Evolutionary conservation across 2,888 invertebrate genomes (phyloP), one percentile per base, ranked within the genome.

Genomic region (Drosophila koepferae): DNA sequence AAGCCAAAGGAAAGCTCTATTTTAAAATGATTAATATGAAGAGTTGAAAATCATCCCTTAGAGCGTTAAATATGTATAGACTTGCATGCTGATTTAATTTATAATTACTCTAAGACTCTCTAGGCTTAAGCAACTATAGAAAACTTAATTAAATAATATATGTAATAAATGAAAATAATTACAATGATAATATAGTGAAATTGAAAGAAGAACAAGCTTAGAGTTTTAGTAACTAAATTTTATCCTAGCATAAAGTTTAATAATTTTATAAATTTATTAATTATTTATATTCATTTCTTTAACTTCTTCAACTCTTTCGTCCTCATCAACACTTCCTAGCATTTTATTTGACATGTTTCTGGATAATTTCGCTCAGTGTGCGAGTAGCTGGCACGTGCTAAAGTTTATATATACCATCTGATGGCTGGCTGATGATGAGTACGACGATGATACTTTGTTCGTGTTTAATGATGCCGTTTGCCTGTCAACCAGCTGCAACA

Each of bases 401-500:
- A 82, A 72, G 77, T 77, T 88, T 73, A 86, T 86, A 80, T 80
- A 72, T 69, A 80, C 74, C 74, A 74, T 65, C 68, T 73, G 84
- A 72, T 77, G 69, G 63, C 63, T 46, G 63, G 63, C 44, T 73
- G 80, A 66, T 68, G 84, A 73, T 77, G 78, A 81, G 60, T 63
- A 84, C 68, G 90, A 78, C 69, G 66, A 80, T 83, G 86, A 87
- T 86, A 90, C 89, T 89, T 89, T 89, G 90, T 80, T 79, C 82
- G 77, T 90, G 82, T 88, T 90, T 88, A 89, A 89, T 90, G 90
- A 86, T 84, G 89, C 86, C 78, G 78, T 89, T 85, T 85, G 85
- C 68, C 79, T 78, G 71, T 86, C 89, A 82, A 61, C 68, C 70
- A 54, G 65, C 69, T 23, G 20, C 53, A 55, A 16, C 58, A 63